Evolutionary conservation across 2,113 vertebrate species (phyloP).

Genomic region (Lasiurus cinereus): DNA sequence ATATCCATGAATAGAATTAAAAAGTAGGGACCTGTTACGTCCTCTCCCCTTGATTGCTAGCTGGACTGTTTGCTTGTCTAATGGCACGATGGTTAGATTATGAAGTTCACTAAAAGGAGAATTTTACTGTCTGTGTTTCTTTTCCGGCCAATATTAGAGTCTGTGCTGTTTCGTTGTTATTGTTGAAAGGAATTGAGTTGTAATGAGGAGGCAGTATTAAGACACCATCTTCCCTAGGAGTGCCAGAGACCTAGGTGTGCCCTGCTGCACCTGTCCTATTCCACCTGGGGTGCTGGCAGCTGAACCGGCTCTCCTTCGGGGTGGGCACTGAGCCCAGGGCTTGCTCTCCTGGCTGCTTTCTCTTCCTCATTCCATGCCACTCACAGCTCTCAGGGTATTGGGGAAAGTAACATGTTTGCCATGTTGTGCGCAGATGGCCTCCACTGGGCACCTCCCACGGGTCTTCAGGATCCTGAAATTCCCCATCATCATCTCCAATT

Average conservation of each 20-base stretch:
- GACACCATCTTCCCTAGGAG: neutral
- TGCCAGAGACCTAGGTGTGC: neutral
- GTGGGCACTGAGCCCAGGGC: neutral
- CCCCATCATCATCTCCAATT: neutral
- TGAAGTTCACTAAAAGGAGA: neutral
- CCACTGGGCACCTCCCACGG: neutral
- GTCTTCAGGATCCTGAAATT: neutral
- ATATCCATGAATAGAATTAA: neutral
- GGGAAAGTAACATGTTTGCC: rapidly evolving
- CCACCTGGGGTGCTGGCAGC: rapidly evolving
- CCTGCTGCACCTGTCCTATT: neutral
- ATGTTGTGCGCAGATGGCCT: neutral
- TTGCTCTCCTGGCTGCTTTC: neutral
- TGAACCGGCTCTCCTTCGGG: neutral
- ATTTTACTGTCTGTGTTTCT: neutral
- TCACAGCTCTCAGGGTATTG: neutral
- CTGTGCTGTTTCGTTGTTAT: neutral
- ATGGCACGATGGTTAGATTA: neutral
- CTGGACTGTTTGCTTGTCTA: neutral
- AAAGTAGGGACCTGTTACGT: neutral
- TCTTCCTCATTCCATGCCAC: neutral
- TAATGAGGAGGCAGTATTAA: neutral
- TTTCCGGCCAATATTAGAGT: neutral
- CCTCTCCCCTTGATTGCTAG: no score
- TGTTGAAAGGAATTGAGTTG: neutral